phyloP scores from a whole-genome alignment of 64 coral and sea anemone genomes.

The Montipora cactus region DNA sequence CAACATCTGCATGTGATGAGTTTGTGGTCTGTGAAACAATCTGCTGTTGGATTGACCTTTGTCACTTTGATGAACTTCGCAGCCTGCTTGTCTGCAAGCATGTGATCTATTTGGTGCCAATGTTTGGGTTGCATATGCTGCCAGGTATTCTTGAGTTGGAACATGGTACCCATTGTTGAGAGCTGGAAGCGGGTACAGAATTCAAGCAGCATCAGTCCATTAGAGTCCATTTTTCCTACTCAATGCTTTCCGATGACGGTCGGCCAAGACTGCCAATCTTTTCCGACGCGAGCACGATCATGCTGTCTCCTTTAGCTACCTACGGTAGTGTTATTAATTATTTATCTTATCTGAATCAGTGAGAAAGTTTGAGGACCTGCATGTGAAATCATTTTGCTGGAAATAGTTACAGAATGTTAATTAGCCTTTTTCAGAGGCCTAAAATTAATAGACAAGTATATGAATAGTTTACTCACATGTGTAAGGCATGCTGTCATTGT shows the following conservation, averaged over 20 bases:
- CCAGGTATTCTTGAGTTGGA: constrained; percentile 57
- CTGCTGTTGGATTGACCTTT: not conserved
- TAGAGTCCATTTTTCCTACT: not conserved
- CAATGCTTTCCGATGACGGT: not conserved
- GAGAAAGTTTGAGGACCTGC: no score
- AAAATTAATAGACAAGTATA: no score
- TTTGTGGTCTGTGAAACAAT: constrained; percentile 39
- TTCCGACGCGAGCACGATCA: no score
- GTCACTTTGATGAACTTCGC: constrained; percentile 48
- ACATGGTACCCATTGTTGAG: constrained; percentile 43
- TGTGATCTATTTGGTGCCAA: constrained; percentile 49
- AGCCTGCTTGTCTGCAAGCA: constrained; percentile 57
- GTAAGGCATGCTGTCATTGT: no score
- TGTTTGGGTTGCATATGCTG: constrained; percentile 52
- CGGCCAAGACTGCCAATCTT: not conserved
- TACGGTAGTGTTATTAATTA: no score
- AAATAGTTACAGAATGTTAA: no score
- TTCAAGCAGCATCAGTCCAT: constrained; percentile 53
- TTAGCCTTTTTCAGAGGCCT: no score
- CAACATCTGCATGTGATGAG: not conserved
- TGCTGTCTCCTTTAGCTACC: no score
- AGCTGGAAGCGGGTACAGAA: constrained; percentile 23
- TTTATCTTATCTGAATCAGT: no score
- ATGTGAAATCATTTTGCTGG: no score
- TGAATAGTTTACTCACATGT: no score